Conservation (phyloP, 2,797 vertebrate species). For the Glyptemys insculpta region DNA sequence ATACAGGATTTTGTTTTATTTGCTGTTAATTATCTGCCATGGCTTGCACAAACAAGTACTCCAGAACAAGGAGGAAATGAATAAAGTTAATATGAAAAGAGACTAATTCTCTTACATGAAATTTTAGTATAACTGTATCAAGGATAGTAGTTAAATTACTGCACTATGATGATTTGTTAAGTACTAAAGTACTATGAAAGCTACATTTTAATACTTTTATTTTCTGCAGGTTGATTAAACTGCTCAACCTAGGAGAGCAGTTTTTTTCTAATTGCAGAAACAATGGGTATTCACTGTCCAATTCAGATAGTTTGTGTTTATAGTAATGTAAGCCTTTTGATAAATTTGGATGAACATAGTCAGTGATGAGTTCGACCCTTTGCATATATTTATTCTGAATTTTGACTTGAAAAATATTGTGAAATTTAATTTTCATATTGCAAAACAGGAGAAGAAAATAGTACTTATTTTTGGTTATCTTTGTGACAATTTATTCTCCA, state of each 20-base stretch:
- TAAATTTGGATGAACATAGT: neutral
- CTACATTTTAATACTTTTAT: neutral
- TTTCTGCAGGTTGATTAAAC: conserved; percentile 61
- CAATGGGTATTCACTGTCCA: conserved; percentile 50
- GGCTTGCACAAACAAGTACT: neutral
- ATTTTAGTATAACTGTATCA: conserved; percentile 37
- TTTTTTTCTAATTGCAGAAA: conserved; percentile 11
- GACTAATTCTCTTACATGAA: conserved; percentile 27
- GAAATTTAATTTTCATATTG: neutral
- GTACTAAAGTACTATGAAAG: conserved; percentile 5
- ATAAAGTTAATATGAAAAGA: conserved; percentile 49
- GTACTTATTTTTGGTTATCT: neutral
- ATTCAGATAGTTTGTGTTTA: neutral
- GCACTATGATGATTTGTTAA: neutral
- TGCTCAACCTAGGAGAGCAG: conserved; percentile 7
- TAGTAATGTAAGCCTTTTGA: conserved; percentile 43
- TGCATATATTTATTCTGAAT: neutral
- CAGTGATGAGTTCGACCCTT: neutral
- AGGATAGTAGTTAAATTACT: conserved; percentile 29
- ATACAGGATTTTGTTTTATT: conserved; percentile 4
- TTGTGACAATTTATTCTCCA: neutral
- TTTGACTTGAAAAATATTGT: conserved; percentile 10
- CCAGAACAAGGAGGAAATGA: neutral
- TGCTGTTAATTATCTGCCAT: conserved; percentile 17
- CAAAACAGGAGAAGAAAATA: neutral